Base-by-base conservation (phyloP, 2,797 vertebrate species). In the Chelon auratus region DNA sequence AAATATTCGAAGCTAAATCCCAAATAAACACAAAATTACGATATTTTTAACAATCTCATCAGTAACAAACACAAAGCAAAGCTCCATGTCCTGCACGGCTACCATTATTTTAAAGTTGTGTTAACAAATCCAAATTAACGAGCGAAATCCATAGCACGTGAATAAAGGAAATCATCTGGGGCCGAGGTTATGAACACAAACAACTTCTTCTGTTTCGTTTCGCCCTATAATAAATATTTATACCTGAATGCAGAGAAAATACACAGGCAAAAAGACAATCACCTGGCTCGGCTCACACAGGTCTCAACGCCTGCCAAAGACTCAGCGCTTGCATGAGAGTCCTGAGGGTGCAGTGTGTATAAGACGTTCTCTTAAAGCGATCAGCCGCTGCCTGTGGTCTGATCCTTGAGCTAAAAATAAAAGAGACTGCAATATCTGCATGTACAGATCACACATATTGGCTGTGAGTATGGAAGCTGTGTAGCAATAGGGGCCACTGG, bases 321-420 rank as follows among this genome's bases (percentile, higher is more conserved):
- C 43, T 79, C 51, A 50, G 56, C 50, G 58, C 76, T 84, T 42
- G 71, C 87, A 85, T 74, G 86, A 82, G 81, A 87, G 62, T 78
- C 71, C 59, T 60, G 45, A 55, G 63, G 77, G 65, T 75, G 73
- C 9, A 0, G 71, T 9, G 4, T 78, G 78, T 73, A 59, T 43
- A 57, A 79, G 33, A 79, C 26, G 12, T 62, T 78, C 65, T 75
- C 63, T 52, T 56, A 83, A 80, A 83, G 76, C 66, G 80, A 79
- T 85, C 68, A 24, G 3, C 17, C 2, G 40, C 79, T 65, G 77
- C 80, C 82, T 77, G 62, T 59, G 59, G 47, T 86, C 65, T 90
- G 71, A 78, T 84, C 82, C 70, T 57, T 36, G 54, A 75, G 72
- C 86, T 92, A 89, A 90, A 92, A 92, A 92, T 90, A 91, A 86